Percentiles rank a stretch among this genome's conserved stretches.
These are phyloP conservation scores for Antheraea pernyi DNA, from an alignment of 1,140 invertebrate genomes.

Conservation along the genomic window DNA sequence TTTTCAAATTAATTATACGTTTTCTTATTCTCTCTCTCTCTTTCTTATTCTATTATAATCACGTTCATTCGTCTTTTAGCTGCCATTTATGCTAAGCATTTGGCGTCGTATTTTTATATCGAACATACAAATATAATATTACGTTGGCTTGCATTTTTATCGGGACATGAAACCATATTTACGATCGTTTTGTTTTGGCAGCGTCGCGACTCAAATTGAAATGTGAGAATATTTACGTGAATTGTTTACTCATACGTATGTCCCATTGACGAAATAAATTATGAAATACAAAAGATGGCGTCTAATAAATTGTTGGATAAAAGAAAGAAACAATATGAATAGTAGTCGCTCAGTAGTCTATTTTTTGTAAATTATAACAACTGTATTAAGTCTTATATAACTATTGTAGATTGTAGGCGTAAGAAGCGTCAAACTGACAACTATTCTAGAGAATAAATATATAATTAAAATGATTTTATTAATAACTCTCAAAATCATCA, in stretches of 20 bases:
- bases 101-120: background rate
- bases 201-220: background rate
- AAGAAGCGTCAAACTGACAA: too few relatives aligned
- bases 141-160: background rate
- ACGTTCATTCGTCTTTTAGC: background rate
- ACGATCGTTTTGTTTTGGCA: background rate
- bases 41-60: too few relatives aligned
- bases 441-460: too few relatives aligned
- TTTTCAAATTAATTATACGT: too few relatives aligned
- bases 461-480: too few relatives aligned
- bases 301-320: background rate
- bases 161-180: background rate
- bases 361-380: too few relatives aligned
- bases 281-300: background rate
- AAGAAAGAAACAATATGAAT: too few relatives aligned
- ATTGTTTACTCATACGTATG: background rate
- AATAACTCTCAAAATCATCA: too few relatives aligned
- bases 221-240: slow-evolving; percentile 1
- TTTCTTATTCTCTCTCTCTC: too few relatives aligned
- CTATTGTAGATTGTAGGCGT: too few relatives aligned
- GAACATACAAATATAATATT: background rate
- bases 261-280: background rate
- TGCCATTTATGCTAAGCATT: background rate
- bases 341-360: too few relatives aligned
- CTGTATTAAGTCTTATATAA: too few relatives aligned